Evolutionary conservation across 1,140 invertebrate genomes (phyloP).

Genomic region (Idris sp.): DNA sequence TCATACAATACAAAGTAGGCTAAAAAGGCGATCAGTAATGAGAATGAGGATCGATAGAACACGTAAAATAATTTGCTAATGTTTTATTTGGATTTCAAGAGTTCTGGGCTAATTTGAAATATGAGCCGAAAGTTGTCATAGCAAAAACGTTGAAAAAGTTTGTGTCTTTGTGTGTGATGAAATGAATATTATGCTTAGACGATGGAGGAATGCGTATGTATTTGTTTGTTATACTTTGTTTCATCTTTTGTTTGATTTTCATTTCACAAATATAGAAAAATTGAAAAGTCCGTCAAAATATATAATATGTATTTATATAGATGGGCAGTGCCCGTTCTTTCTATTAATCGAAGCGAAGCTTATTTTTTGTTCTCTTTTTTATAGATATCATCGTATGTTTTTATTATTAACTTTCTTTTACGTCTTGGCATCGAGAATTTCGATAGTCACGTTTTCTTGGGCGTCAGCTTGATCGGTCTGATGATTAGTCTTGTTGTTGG

Average conservation of each 20-base stretch:
- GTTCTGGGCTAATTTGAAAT: constrained; percentile 7
- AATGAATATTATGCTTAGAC: constrained; percentile 28
- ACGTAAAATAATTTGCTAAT: constrained; percentile 34
- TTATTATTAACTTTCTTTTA: constrained; percentile 61
- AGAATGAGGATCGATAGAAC: constrained; percentile 17
- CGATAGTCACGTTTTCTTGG: constrained; percentile 80
- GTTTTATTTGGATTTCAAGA: constrained; percentile 21
- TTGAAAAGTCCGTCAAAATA: constrained; percentile 56
- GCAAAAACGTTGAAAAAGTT: constrained; percentile 49
- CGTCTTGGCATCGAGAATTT: constrained; percentile 78
- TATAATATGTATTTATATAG: constrained; percentile 51
- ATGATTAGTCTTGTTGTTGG: constrained; percentile 75
- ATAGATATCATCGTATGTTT: too few species aligned
- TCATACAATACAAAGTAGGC: constrained; percentile 18
- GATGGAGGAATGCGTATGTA: constrained; percentile 20
- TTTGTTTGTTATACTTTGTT: constrained; percentile 14
- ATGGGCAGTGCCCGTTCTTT: constrained; percentile 25
- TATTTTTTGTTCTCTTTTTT: too few species aligned
- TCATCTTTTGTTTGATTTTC: background rate
- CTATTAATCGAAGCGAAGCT: constrained; percentile 51
- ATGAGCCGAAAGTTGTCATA: constrained; percentile 38
- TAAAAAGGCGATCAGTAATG: constrained; percentile 42
- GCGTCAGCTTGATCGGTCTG: constrained; percentile 74
- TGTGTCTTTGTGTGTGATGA: constrained; percentile 8
- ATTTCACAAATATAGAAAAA: constrained; percentile 50